Percentiles rank a stretch among this genome's conserved stretches.
These are phyloP conservation scores for Phrynocephalus guinanensis DNA, from an alignment of 2,797 vertebrate genomes.

Conservation along the genomic window DNA sequence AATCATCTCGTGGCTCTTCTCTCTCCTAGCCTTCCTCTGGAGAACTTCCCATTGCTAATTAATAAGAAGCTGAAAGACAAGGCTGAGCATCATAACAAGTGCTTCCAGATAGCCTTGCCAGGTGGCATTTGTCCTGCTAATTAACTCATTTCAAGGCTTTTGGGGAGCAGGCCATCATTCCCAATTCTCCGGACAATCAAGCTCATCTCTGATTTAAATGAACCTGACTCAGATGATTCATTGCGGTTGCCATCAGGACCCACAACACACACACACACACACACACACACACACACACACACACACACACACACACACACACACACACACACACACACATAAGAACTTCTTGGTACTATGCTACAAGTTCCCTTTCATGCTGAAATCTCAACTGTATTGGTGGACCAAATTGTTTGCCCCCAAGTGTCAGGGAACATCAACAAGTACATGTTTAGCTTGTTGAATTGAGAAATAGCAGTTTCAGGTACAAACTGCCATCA, in stretches of 20 bases:
- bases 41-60: conserved; percentile 48
- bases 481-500: too few relatives aligned
- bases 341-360: not conserved
- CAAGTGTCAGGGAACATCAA: not conserved
- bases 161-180: not conserved
- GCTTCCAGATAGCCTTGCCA: conserved; percentile 27
- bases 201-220: conserved; percentile 23
- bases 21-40: not conserved
- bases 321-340: too few relatives aligned
- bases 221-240: conserved; percentile 33
- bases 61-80: conserved; percentile 49
- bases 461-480: too few relatives aligned
- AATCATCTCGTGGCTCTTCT: not conserved
- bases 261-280: not conserved
- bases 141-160: conserved; percentile 32
- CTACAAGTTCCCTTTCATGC: not conserved
- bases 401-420: not conserved
- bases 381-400: not conserved
- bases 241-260: conserved; percentile 1
- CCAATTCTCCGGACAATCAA: not conserved
- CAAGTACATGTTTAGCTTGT: too few relatives aligned
- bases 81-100: conserved; percentile 29
- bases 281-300: too few relatives aligned
- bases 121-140: conserved; percentile 52
- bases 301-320: too few relatives aligned